Evolutionary conservation across 2,113 vertebrate species (phyloP).

Genomic region (Isurus oxyrinchus): DNA sequence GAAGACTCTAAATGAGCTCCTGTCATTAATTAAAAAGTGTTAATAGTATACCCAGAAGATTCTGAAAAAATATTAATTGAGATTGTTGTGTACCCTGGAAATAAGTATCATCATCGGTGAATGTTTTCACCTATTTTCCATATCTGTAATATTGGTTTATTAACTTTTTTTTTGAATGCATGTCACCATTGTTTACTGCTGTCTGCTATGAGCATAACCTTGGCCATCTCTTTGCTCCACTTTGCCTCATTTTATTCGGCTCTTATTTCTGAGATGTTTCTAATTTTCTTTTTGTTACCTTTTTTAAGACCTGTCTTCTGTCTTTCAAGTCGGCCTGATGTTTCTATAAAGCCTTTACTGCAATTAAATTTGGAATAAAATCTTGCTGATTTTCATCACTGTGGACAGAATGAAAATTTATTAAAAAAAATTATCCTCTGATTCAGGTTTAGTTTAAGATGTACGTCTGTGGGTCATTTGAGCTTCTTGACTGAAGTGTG

Average conservation of each 20-base stretch:
- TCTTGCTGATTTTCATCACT: not conserved
- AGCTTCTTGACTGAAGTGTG: not conserved
- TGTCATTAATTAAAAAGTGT: not conserved
- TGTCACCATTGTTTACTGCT: too few relatives aligned
- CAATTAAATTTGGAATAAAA: not conserved
- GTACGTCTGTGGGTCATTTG: not conserved
- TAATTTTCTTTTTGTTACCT: not conserved
- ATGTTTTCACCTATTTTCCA: not conserved
- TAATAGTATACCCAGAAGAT: not conserved
- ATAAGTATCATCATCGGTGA: not conserved
- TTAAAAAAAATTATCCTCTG: not conserved
- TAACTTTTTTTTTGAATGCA: not conserved
- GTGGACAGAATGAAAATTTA: not conserved
- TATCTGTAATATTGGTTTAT: not conserved
- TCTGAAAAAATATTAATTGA: not conserved
- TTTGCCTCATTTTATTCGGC: not conserved
- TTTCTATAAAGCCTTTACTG: not conserved
- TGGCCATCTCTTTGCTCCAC: not conserved
- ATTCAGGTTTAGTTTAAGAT: not conserved
- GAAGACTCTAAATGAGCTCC: not conserved
- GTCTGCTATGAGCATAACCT: not conserved
- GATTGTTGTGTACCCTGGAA: not conserved
- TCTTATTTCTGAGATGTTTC: not conserved
- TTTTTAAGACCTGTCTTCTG: not conserved
- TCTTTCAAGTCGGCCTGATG: not conserved